Evolutionary conservation across 2,113 vertebrate genomes (phyloP).

Genomic region (Bettongia penicillata): DNA sequence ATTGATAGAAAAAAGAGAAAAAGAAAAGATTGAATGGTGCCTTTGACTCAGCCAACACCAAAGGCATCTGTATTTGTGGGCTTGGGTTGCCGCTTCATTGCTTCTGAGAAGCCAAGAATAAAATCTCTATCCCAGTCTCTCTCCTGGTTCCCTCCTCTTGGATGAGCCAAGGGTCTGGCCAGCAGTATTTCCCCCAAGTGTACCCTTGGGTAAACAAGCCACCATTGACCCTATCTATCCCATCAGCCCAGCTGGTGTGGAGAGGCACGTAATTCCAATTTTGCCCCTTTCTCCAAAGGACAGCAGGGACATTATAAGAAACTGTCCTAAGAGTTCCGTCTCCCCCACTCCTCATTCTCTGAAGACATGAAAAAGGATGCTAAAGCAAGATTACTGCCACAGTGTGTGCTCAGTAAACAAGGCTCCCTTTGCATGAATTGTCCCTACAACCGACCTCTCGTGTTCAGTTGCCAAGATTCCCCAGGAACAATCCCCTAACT

Average conservation of each 20-base stretch:
- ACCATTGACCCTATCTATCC: background rate
- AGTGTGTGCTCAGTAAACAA: background rate
- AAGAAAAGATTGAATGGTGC: background rate
- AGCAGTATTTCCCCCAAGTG: background rate
- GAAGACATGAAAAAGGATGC: background rate
- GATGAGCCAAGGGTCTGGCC: background rate
- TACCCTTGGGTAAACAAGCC: background rate
- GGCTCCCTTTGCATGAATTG: background rate
- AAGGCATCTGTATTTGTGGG: background rate
- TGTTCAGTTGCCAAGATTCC: background rate
- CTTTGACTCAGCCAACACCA: background rate
- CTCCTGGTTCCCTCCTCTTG: background rate
- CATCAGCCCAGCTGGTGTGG: background rate
- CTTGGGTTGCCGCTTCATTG: background rate
- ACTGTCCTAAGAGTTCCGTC: rapidly evolving
- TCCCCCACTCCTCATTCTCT: background rate
- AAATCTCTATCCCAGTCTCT: background rate
- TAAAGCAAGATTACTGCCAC: background rate
- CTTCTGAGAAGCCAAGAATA: background rate
- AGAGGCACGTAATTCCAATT: background rate
- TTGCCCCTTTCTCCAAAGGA: background rate
- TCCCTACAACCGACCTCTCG: background rate
- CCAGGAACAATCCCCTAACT: background rate
- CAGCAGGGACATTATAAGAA: rapidly evolving
- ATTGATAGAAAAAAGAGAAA: background rate